phyloP scores from a whole-genome alignment of 2,113 vertebrate species.

The Dasypus novemcinctus region DNA sequence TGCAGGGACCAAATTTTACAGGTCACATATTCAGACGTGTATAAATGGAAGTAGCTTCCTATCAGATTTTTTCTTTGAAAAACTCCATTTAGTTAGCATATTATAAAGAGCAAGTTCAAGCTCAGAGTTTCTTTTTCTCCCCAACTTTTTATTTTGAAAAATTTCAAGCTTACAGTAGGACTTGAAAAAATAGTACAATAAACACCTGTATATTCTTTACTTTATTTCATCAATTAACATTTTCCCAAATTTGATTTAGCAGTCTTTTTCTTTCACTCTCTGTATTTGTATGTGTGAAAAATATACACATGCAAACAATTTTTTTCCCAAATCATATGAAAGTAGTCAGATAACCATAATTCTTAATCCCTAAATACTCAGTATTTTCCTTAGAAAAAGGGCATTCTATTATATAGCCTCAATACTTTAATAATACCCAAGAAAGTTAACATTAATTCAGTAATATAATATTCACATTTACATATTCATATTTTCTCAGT shows the following conservation, averaged over 20 bases:
- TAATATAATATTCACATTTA: background rate
- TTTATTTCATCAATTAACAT: slow-evolving; percentile 3
- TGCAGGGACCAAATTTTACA: background rate
- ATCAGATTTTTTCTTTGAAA: background rate
- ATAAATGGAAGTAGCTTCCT: background rate
- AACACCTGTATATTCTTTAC: background rate
- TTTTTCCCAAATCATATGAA: background rate
- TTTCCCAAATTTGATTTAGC: background rate
- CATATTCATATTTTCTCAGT: background rate
- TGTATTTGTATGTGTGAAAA: background rate
- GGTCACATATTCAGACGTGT: background rate
- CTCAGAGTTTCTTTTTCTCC: slow-evolving; percentile 8
- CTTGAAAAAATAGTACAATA: background rate
- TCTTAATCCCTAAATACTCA: background rate
- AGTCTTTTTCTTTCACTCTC: background rate
- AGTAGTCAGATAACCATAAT: background rate
- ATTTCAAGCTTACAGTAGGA: background rate
- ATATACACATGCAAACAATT: background rate
- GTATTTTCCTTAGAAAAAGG: background rate
- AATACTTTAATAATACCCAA: background rate
- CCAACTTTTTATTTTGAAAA: slow-evolving; percentile 46
- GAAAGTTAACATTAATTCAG: background rate
- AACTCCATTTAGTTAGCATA: background rate
- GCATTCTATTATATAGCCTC: background rate
- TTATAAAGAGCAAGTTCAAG: background rate